Evolutionary conservation across 1,140 invertebrate species (phyloP), one percentile per base, ranked within the genome.

Genomic region (Aphelinus certus): DNA sequence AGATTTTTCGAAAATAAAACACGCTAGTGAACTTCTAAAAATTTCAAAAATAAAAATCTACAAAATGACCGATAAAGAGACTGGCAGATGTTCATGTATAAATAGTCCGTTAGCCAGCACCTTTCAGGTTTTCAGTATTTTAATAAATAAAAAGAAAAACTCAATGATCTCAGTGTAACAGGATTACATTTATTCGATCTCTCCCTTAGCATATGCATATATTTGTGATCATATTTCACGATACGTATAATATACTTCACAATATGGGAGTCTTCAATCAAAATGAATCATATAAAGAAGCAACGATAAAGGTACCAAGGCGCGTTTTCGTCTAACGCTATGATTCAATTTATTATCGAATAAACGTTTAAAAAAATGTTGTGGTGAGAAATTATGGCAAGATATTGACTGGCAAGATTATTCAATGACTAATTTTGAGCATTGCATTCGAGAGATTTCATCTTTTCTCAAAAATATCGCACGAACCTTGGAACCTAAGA

Each of bases 101-200:
- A 79, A 83, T 83, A 81, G 77, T 80, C 74, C 79, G 78, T 65
- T 83, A 87, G 85, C 84, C 86, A 87, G 86, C 87, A 88, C 87
- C 87, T 85, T 85, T 80, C 77, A 83, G 83, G 83, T 83, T 83
- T 62, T 72, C 74, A 65, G 67, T 26, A 66, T 66, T 53, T 71
- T 79, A 67, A 83, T 82, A 86, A 87, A 87, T 86, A 86, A 86
- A 87, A 87, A 83, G 81, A 86, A 86, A 86, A 87, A 88, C 84
- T 81, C 85, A 87, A 77, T 83, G 83, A 80, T 86, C 84, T 86
- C 82, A 86, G 86, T 87, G 82, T 86, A 87, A 87, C 84, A 88
- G 83, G 81, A 87, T 88, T 87, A 86, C 87, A 87, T 88, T 88
- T 88, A 87, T 87, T 85, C 83, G 86, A 87, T 87, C 63, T 76